A percentile compares a stretch with the other conserved stretches of the same genome.
Conservation (phyloP, 2,113 vertebrate genomes). For the Cariama cristata region DNA sequence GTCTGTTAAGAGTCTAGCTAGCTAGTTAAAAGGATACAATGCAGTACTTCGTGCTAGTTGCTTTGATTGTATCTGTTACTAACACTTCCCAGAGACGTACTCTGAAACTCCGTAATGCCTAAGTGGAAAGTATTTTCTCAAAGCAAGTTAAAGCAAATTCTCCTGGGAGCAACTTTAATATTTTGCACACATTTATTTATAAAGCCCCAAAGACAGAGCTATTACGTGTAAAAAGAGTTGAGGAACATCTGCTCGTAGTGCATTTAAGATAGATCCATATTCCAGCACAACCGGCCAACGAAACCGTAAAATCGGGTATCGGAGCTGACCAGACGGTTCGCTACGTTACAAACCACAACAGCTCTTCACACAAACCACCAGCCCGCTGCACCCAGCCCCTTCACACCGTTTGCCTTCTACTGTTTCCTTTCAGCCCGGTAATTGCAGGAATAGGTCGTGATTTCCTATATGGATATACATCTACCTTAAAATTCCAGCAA, state of each 20-base stretch:
- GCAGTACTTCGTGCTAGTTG: neutral
- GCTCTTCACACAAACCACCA: neutral
- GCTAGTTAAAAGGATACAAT: neutral
- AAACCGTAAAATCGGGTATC: accelerated
- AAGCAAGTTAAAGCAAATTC: neutral
- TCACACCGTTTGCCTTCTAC: accelerated
- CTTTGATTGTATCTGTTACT: neutral
- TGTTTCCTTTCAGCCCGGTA: neutral
- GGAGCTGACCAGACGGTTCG: accelerated
- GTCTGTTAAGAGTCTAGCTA: neutral
- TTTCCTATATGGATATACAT: too few species aligned
- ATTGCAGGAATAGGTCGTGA: neutral
- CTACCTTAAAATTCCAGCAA: too few species aligned
- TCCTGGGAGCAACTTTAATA: neutral
- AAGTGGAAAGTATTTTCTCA: neutral
- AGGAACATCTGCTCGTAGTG: neutral
- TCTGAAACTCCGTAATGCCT: neutral
- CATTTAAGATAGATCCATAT: too few species aligned
- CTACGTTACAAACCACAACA: neutral
- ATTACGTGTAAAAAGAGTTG: accelerated
- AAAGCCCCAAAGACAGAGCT: neutral
- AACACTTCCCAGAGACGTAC: too few species aligned
- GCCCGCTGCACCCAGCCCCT: neutral
- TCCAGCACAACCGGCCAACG: accelerated
- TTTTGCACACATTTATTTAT: neutral